Evolutionary conservation across 2,888 invertebrate species (phyloP), one percentile per base, ranked within the genome.

Genomic region (Thereva nobilitata): DNA sequence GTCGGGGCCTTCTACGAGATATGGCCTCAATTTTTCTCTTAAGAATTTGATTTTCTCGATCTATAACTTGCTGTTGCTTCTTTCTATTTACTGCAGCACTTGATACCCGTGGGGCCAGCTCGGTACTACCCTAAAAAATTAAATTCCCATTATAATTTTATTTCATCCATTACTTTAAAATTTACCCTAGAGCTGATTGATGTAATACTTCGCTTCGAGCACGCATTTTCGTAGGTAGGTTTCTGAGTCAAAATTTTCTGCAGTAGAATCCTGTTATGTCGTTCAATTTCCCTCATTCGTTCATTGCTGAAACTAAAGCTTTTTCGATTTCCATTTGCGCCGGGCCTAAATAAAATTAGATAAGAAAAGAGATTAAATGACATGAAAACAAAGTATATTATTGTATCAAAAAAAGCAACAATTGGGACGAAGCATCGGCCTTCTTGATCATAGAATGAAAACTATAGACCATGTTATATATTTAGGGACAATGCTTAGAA

Each of bases 251-350:
- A 75, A 70, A 86, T 86, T 77, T 86, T 86, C 45, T 82, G 80
- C 7, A 86, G 75, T 3, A 86, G 76, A 7, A 86, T 86, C 71
- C 85, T 83, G 73, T 86, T 86, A 73, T 86, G 85, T 1, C 86
- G 79, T 71, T 86, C 86, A 10, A 86, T 86, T 73, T 86, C 86
- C 0, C 86, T 80, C 59, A 86, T 78, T 4, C 85, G 80, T n/a
- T 84, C 84, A 75, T 86, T 86, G 0, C 85, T 79, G 73, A 86
- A 86, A 8, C 86, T 80, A 4, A 70, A 70, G 53, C 70, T 74
- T 7, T 50, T 63, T 57, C 69, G 23, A 2, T 59, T 67, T n/a
- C 65, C 59, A 52, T 52, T 65, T 45, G 63, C 67, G 35, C 45
- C 50, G 50, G 67, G 68, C 35, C 3, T 10, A 45, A 3, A 41